Percentiles rank a stretch among this genome's conserved stretches.
phyloP scores from a whole-genome alignment of 2,888 invertebrate genomes.

The Sminthurides aquaticus region DNA sequence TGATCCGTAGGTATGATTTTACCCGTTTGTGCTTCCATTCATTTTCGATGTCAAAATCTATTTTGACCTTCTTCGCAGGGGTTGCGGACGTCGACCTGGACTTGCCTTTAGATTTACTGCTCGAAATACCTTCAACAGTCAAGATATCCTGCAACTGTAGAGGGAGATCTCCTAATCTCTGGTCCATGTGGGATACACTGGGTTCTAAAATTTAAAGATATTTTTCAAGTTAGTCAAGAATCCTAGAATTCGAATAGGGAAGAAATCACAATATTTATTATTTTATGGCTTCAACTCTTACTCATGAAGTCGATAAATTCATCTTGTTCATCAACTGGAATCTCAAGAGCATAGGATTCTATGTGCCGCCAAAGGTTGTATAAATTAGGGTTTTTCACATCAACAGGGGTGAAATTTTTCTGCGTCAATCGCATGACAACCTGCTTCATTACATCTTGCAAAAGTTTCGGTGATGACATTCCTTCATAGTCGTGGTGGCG shows the following conservation, averaged over 20 bases:
- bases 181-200: too few species aligned
- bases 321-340: neutral
- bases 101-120: neutral
- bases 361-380: conserved; percentile 2
- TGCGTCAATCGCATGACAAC: neutral
- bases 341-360: conserved; percentile 2
- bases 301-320: neutral
- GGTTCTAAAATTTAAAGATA: too few species aligned
- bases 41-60: neutral
- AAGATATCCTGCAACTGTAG: neutral
- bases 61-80: neutral
- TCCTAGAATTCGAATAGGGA: too few species aligned
- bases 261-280: neutral
- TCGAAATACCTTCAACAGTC: neutral
- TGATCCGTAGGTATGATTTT: too few species aligned
- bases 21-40: neutral
- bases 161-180: neutral
- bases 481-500: neutral
- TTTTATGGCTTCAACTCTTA: neutral
- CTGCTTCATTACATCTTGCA: neutral
- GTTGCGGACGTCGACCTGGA: neutral
- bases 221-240: too few species aligned
- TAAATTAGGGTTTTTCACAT: neutral
- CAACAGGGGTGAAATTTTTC: neutral
- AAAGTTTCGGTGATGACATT: neutral